Evolutionary conservation across 1,140 invertebrate genomes (phyloP).

Genomic region (Drosophila albomicans): DNA sequence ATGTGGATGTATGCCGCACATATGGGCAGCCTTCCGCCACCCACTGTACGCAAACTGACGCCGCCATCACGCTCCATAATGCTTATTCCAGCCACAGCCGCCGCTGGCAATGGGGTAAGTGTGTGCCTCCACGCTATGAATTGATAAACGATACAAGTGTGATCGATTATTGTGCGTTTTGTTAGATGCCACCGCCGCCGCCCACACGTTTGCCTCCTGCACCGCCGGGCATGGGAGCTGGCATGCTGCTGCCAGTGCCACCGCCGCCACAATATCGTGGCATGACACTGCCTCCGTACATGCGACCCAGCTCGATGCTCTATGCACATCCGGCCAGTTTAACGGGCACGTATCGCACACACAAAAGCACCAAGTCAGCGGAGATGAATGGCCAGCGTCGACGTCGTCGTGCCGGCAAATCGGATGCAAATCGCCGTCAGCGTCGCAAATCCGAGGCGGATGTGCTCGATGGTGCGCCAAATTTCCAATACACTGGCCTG

Average conservation of each 20-base stretch:
- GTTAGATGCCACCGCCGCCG: slow-evolving; percentile 55
- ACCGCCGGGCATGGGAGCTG: slow-evolving; percentile 44
- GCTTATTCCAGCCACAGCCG: slow-evolving; percentile 69
- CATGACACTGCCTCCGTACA: slow-evolving; percentile 70
- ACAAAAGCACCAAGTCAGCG: slow-evolving; percentile 75
- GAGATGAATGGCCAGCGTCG: slow-evolving; percentile 70
- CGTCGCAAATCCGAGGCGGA: slow-evolving; percentile 80
- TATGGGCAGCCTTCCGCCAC: slow-evolving; percentile 64
- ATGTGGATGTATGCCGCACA: slow-evolving; percentile 82
- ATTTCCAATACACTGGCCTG: slow-evolving; percentile 76
- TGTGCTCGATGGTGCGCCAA: slow-evolving; percentile 69
- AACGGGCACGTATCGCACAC: slow-evolving; percentile 72
- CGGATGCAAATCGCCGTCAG: slow-evolving; percentile 74
- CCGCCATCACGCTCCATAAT: slow-evolving; percentile 68
- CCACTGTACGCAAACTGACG: slow-evolving; percentile 62
- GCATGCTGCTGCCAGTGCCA: slow-evolving; percentile 54
- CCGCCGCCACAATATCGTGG: slow-evolving; percentile 60
- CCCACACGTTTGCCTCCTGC: slow-evolving; percentile 63
- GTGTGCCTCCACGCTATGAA: background rate
- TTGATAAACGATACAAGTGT: background rate
- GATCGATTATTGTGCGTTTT: background rate
- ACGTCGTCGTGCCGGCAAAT: slow-evolving; percentile 65
- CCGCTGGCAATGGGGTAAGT: slow-evolving; percentile 66
- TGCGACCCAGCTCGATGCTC: slow-evolving; percentile 63
- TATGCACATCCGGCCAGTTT: slow-evolving; percentile 68